A percentile compares a stretch with the other conserved stretches of the same genome.
phyloP scores from a whole-genome alignment of 2,113 vertebrate genomes.

The Pteropus alecto region DNA sequence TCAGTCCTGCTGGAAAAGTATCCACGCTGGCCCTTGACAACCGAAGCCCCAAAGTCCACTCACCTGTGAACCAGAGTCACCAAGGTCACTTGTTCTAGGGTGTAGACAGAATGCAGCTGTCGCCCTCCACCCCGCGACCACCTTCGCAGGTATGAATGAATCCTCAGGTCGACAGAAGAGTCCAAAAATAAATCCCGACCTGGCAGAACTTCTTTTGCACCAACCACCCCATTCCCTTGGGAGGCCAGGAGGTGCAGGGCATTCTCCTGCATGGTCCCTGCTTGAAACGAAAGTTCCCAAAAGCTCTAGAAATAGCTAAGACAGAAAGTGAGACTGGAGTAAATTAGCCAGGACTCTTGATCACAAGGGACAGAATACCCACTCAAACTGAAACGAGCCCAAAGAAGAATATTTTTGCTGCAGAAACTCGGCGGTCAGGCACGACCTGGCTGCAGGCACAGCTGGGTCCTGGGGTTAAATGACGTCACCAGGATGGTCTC shows the following conservation, averaged over 20 bases:
- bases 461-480: not conserved
- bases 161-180: accelerated
- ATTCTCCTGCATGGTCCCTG: accelerated
- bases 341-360: not conserved
- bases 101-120: accelerated
- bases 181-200: not conserved
- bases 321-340: not conserved
- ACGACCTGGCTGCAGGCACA: not conserved
- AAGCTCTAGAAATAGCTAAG: not conserved
- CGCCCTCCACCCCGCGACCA: too few species aligned
- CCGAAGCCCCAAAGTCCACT: not conserved
- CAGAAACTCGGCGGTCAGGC: accelerated
- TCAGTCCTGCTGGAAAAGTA: not conserved
- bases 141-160: not conserved
- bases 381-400: not conserved
- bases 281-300: not conserved
- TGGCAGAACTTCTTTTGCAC: accelerated
- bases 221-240: accelerated
- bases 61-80: not conserved
- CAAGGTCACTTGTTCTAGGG: not conserved
- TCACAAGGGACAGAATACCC: not conserved
- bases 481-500: not conserved
- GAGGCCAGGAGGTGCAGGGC: accelerated
- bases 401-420: not conserved
- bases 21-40: not conserved